Base-by-base conservation (phyloP, 2,797 vertebrate genomes). In the Lerista edwardsae region DNA sequence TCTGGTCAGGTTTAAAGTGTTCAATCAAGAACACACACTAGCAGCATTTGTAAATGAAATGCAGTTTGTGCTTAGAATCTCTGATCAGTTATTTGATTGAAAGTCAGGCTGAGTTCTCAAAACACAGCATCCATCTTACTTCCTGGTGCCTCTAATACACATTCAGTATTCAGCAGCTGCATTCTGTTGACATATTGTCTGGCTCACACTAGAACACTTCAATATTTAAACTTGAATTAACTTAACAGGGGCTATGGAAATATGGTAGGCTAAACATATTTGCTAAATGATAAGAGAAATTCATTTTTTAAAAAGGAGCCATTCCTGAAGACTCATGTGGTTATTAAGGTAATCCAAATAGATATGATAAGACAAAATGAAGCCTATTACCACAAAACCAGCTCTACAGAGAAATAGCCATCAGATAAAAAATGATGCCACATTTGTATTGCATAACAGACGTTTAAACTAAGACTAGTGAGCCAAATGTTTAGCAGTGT, bases 11-110 rank as follows among this genome's bases (percentile, higher is more conserved):
- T 93, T 93, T 86, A 84, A 91, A 90, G 88, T 86, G 75, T 78
- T 94, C 89, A 94, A 90, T 94, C 92, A 92, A 87, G 79, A 89
- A 91, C 78, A 90, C 80, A 84, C 80, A 84, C 90, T 87, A 91
- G 87, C 83, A 89, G 88, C 80, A 92, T 93, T 95, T 94, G 90
- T 86, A 89, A 94, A 90, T 90, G 79, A 95, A 95, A 94, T 88
- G 88, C 71, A 74, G 91, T 83, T 90, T 94, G 91, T 87, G 93
- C 91, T 92, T 76, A 80, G 91, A 87, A 93, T 95, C 92, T 91
- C 85, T 93, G 88, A 91, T 91, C 75, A 93, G 88, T 81, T 90
- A 75, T 93, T 92, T 94, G 92, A 91, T 64, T 94, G 90, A 89
- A 93, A 95, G 83, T 92, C 88, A 93, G 77, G 72, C 85, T 94